Evolutionary conservation across 2,888 invertebrate species (phyloP).

Genomic region (Microctonus brassicae): DNA sequence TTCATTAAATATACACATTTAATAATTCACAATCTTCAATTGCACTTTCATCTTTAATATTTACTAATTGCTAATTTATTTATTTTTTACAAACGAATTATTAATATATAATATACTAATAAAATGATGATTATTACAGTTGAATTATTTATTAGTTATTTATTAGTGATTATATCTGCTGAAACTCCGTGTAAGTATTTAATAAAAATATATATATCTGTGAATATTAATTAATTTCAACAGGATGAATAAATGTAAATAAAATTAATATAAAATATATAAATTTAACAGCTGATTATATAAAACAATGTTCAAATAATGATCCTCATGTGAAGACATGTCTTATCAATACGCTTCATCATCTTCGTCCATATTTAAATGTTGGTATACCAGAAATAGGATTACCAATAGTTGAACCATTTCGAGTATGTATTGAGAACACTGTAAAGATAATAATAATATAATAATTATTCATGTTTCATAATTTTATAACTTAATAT

Average conservation of each 20-base stretch:
- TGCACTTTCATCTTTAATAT: slow-evolving; percentile 39
- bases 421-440: slow-evolving; percentile 63
- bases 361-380: slow-evolving; percentile 68
- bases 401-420: slow-evolving; percentile 72
- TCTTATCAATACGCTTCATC: slow-evolving; percentile 67
- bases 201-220: not conserved
- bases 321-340: slow-evolving; percentile 69
- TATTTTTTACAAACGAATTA: not conserved
- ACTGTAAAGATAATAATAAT: slow-evolving; percentile 4
- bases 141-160: slow-evolving; percentile 7
- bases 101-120: not conserved
- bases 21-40: slow-evolving; percentile 24
- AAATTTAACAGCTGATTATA: slow-evolving; percentile 69
- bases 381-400: slow-evolving; percentile 72
- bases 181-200: slow-evolving; percentile 28
- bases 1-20: not conserved
- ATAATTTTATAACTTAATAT: too few species aligned
- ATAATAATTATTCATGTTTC: not conserved
- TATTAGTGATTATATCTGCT: slow-evolving; percentile 1
- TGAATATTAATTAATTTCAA: not conserved
- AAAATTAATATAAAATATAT: not conserved
- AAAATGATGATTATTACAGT: slow-evolving; percentile 10
- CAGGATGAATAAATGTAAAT: not conserved
- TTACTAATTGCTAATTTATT: not conserved
- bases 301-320: slow-evolving; percentile 77